Conservation (phyloP, 1,140 invertebrate species). For the Eurytemora carolleeae region DNA sequence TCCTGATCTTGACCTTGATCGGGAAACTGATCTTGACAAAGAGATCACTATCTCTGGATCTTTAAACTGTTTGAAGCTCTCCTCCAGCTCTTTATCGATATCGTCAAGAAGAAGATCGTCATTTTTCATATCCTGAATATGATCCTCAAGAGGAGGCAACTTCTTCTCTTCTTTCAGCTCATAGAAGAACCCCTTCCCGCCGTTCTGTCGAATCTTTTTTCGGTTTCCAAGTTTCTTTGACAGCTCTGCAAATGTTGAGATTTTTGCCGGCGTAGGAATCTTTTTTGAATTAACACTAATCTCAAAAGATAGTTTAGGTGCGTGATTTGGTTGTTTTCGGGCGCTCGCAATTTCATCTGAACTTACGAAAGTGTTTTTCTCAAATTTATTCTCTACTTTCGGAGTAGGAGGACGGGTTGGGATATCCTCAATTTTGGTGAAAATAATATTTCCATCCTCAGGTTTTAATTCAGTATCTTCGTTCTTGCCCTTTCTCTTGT, state of each 20-base stretch:
- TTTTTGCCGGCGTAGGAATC: no score
- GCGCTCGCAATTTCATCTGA: no score
- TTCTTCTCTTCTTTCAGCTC: background rate
- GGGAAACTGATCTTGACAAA: background rate
- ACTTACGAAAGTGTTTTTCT: no score
- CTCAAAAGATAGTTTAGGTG: no score
- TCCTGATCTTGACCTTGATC: background rate
- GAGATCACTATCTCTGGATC: background rate
- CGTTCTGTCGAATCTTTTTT: background rate
- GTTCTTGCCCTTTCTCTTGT: no score
- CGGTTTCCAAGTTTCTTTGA: background rate
- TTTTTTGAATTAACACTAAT: no score
- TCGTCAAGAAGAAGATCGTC: background rate
- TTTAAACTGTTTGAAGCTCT: background rate
- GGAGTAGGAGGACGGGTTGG: no score
- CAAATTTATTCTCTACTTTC: no score
- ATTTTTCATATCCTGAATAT: background rate
- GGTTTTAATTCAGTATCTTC: no score
- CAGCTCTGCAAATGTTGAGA: background rate
- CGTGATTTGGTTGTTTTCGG: no score
- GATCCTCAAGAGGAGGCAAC: background rate
- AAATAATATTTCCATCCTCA: no score
- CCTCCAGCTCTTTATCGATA: background rate
- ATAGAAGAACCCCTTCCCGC: background rate
- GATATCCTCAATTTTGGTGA: no score